A percentile compares a stretch with the other conserved stretches of the same genome.
phyloP scores from a whole-genome alignment of 2,888 invertebrate genomes.

The Scaeva pyrastri region DNA sequence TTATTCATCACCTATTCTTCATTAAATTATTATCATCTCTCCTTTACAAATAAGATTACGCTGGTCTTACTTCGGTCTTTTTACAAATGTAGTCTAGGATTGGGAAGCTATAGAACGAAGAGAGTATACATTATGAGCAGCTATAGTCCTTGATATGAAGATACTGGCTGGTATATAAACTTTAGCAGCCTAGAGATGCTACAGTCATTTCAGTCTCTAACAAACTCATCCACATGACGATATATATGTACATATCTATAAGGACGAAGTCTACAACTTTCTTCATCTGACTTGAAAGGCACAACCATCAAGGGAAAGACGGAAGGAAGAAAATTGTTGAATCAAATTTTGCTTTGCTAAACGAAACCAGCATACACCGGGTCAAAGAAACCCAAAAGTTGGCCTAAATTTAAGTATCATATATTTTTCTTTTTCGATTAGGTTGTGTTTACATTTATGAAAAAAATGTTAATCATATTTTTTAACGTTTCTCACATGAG shows the following conservation, averaged over 20 bases:
- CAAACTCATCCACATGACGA: conserved; percentile 42
- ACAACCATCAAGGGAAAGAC: conserved; percentile 26
- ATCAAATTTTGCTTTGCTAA: conserved; percentile 20
- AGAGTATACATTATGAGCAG: too few relatives aligned
- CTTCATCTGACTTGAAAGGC: conserved; percentile 22
- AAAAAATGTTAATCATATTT: too few relatives aligned
- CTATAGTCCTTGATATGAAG: neutral
- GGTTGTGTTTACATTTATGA: too few relatives aligned
- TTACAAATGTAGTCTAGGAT: neutral
- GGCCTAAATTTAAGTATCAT: too few relatives aligned
- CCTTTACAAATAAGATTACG: conserved; percentile 35
- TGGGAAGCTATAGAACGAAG: neutral
- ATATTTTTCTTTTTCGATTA: too few relatives aligned
- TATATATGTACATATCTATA: neutral
- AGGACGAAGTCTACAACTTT: conserved; percentile 1
- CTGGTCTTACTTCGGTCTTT: neutral
- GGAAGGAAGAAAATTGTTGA: conserved; percentile 43
- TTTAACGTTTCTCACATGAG: too few relatives aligned
- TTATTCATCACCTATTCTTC: conserved; percentile 58
- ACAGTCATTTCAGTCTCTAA: conserved; percentile 55
- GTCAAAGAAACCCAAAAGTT: too few relatives aligned
- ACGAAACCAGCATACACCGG: too few relatives aligned
- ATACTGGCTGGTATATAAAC: neutral
- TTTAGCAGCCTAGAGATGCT: conserved; percentile 32
- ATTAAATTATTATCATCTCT: conserved; percentile 61